Evolutionary conservation across 2,113 vertebrate species (phyloP), one percentile per base, ranked within the genome.

Genomic region (Ophthalmolycus amberensis): DNA sequence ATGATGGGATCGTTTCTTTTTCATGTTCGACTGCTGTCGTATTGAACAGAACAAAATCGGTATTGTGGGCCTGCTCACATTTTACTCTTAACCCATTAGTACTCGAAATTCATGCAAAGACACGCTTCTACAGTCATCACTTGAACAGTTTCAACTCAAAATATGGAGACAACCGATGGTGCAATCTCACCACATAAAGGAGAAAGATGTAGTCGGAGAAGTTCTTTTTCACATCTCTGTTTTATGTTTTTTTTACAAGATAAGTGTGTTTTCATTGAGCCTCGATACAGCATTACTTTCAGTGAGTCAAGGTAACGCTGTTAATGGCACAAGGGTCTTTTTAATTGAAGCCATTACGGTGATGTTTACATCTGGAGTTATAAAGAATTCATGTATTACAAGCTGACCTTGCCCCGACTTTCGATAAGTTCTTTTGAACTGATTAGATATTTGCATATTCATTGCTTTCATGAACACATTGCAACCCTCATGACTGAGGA

Each of bases 391-490:
- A 80, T 83, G 79, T 75, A 25, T 50, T 72, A 83, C 40, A 15
- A 42, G 22, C 52, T 69, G 74, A 91, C 89, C 83, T 87, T 77
- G 71, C 40, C 71, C 56, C 25, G 60, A 87, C 80, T 76, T 77
- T n/a, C 29, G 20, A 32, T 77, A 46, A 9, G 27, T 72, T 83
- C 79, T 69, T 72, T 80, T n/a, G 66, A 66, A 75, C 37, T 87
- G 82, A 83, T 87, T 54, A 76, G 48, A 40, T 58, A 79, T 91
- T 82, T 82, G 37, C 83, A 88, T 86, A 88, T 82, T 82, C 83
- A 89, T 86, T 25, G 54, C 3, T 38, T 69, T 60, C 29, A 27
- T 52, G 56, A 75, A 48, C 78, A 66, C 56, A 32, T 20, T 54
- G 29, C 32, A 65, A 14, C 42, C 6, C 46, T 65, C 68, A 34